phyloP scores from a whole-genome alignment of 2,888 invertebrate species.

The Protonemura montana region DNA sequence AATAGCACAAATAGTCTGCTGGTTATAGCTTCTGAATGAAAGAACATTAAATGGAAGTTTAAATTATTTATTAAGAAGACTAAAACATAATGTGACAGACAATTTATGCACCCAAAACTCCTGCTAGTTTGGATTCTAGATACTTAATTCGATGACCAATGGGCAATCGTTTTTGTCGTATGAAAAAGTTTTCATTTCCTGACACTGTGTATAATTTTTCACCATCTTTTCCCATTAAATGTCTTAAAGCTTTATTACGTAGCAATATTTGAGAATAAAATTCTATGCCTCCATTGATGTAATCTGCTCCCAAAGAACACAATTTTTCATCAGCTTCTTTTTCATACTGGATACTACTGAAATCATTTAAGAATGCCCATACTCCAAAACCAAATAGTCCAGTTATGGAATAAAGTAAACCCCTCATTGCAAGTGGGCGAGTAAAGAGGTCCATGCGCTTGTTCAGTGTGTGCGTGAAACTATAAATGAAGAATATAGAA shows the following conservation, averaged over 20 bases:
- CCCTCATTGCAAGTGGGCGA: slow-evolving; percentile 62
- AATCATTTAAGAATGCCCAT: slow-evolving; percentile 73
- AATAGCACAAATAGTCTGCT: too few relatives aligned
- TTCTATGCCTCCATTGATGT: slow-evolving; percentile 75
- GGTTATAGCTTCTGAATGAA: too few relatives aligned
- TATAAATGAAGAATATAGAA: slow-evolving; percentile 63
- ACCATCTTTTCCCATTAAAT: slow-evolving; percentile 70
- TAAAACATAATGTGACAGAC: too few relatives aligned
- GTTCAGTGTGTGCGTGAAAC: slow-evolving; percentile 64
- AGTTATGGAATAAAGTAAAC: slow-evolving; percentile 65
- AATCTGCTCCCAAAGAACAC: slow-evolving; percentile 67
- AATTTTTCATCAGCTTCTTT: slow-evolving; percentile 69
- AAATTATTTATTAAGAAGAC: too few relatives aligned
- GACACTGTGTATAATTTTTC: slow-evolving; percentile 67
- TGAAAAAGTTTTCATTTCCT: slow-evolving; percentile 74
- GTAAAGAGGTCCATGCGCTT: slow-evolving; percentile 64
- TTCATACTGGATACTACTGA: slow-evolving; percentile 70
- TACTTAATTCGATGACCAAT: slow-evolving; percentile 70
- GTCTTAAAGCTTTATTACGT: slow-evolving; percentile 76
- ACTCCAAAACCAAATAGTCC: slow-evolving; percentile 66
- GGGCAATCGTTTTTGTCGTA: slow-evolving; percentile 72
- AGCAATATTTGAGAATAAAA: slow-evolving; percentile 77
- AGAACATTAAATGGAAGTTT: too few relatives aligned
- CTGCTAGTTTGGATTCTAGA: slow-evolving; percentile 61
- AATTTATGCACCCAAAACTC: too few relatives aligned